Percentiles rank a stretch among this genome's conserved stretches.
phyloP scores from a whole-genome alignment of 2,113 vertebrate genomes.

The Coreoperca whiteheadi region DNA sequence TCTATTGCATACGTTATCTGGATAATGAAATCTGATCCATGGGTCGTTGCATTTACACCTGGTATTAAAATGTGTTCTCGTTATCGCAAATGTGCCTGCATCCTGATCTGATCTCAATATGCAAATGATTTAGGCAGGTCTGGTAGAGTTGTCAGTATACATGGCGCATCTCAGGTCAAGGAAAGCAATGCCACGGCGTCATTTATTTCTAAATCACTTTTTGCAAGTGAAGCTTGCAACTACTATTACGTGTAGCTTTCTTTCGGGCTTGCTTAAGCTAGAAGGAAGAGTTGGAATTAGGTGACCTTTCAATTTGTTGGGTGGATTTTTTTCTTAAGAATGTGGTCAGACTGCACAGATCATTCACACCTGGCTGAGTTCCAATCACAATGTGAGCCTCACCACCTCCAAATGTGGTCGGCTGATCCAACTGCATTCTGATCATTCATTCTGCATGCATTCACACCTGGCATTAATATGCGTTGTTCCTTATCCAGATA shows the following conservation, averaged over 20 bases:
- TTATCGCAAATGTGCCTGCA: background rate
- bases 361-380: background rate
- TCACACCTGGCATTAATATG: background rate
- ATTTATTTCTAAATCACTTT: background rate
- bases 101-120: background rate
- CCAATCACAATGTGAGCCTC: background rate
- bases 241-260: background rate
- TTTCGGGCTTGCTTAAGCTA: background rate
- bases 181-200: background rate
- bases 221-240: background rate
- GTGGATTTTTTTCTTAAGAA: background rate
- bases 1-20: too few species aligned
- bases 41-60: background rate
- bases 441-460: background rate
- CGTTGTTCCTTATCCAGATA: background rate
- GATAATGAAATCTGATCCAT: too few species aligned
- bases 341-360: background rate
- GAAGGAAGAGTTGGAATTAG: background rate
- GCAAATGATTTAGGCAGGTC: background rate
- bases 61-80: too few species aligned
- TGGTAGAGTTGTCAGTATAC: too few species aligned
- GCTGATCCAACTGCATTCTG: too few species aligned
- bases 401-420: background rate
- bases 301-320: too few species aligned
- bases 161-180: background rate